Conservation (phyloP, 2,888 invertebrate genomes). For the Serripes groenlandicus region DNA sequence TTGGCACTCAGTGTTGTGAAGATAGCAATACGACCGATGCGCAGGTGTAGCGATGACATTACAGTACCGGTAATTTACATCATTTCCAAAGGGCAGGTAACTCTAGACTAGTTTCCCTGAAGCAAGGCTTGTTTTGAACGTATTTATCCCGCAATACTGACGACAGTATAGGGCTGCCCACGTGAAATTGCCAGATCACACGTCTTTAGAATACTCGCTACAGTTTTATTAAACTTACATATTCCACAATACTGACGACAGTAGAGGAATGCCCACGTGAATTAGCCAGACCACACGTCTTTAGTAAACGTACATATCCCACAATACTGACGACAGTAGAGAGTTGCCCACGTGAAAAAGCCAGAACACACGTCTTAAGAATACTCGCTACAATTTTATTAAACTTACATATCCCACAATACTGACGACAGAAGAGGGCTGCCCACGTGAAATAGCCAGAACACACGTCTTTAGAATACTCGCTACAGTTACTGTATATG, state of each 20-base stretch:
- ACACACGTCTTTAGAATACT: conserved; percentile 30
- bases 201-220: conserved; percentile 15
- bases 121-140: too few species aligned
- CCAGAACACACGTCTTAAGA: too few species aligned
- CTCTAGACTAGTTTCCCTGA: too few species aligned
- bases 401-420: conserved; percentile 52
- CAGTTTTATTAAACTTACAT: conserved; percentile 32
- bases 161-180: conserved; percentile 42
- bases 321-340: conserved; percentile 35
- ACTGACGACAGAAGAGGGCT: conserved; percentile 26
- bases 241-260: conserved; percentile 43
- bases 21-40: too few species aligned
- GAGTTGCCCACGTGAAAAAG: too few species aligned
- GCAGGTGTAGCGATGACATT: too few species aligned
- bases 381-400: too few species aligned
- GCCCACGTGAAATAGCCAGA: conserved; percentile 34
- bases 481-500: conserved; percentile 23
- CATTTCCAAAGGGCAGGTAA: too few species aligned
- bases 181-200: conserved; percentile 24
- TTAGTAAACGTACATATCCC: conserved; percentile 53
- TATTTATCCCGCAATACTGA: conserved; percentile 41
- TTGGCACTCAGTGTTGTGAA: too few species aligned
- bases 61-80: too few species aligned
- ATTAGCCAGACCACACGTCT: too few species aligned
- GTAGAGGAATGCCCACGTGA: too few species aligned